Evolutionary conservation across 2,888 invertebrate species (phyloP), one percentile per base, ranked within the genome.

Genomic region (Nomada hirtipes): DNA sequence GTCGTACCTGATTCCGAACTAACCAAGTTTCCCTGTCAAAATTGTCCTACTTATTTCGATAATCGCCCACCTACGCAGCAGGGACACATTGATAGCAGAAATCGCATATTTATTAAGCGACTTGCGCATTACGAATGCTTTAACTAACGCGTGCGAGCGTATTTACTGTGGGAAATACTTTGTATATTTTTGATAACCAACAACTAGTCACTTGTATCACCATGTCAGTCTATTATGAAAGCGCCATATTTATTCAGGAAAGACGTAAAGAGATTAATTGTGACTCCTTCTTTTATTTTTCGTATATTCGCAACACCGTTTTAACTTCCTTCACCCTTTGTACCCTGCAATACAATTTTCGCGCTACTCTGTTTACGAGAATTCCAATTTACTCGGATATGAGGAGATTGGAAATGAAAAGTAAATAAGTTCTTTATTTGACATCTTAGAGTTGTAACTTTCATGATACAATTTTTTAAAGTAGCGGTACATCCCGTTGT

Each of bases 21-120:
- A 70, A 76, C 71, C 76, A 76, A 81, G 68, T 42, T 64, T 67
- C 42, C 42, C 74, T 77, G 64, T 85, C 80, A 85, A 68, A 82
- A 64, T 53, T 77, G 81, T 81, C 78, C 76, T 76, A 89, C 85
- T 87, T 84, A 76, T 72, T 57, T 42, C 47, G 65, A 55, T 77
- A 85, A 82, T 79, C 61, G 60, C 18, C 60, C 59, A 76, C 72
- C 78, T 77, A 83, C 65, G 60, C 68, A 65, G 73, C 72, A 78
- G 85, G 71, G 84, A 83, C 80, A 79, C 64, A 20, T n/a, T 53
- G 82, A 85, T 88, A 89, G 83, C 57, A 61, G 50, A 61, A 76
- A 42, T 76, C 53, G 36, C 78, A 78, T 76, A 83, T 87, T 80
- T 74, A 75, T 75, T 61, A 71, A 29, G 55, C 78, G 72, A 83